Percentiles rank a stretch among this genome's conserved stretches.
These are phyloP conservation scores for Eulemur coronatus DNA, from an alignment of 2,797 vertebrate species.

Conservation along the genomic window DNA sequence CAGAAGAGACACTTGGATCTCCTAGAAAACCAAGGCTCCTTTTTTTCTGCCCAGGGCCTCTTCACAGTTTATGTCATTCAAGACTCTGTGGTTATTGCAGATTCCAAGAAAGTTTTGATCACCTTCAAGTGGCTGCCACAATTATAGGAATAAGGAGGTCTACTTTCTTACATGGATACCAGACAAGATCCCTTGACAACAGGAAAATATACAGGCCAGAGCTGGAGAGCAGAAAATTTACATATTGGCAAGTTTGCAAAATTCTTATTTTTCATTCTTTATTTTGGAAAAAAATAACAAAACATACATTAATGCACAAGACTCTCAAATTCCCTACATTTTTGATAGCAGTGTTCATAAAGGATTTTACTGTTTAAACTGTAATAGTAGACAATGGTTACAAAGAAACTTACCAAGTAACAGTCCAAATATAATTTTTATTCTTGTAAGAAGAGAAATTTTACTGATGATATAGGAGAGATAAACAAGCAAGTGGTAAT, in stretches of 20 bases:
- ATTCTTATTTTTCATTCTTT: not conserved
- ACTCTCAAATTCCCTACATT: not conserved
- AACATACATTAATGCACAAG: not conserved
- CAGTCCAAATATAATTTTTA: not conserved
- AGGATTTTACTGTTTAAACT: not conserved
- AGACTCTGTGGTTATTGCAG: not conserved
- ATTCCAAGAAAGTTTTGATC: not conserved
- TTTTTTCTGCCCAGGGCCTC: not conserved
- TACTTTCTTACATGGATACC: not conserved
- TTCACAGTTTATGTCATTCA: not conserved
- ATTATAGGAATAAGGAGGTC: not conserved
- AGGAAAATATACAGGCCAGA: not conserved
- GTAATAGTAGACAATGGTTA: not conserved
- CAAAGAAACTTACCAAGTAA: not conserved
- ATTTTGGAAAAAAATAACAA: not conserved
- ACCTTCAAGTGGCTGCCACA: not conserved
- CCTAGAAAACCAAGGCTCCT: not conserved
- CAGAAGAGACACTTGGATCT: not conserved
- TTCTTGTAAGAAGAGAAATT: not conserved
- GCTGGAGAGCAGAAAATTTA: not conserved
- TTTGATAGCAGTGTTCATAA: not conserved
- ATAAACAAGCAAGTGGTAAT: not conserved
- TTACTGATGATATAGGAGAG: not conserved
- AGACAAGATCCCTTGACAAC: not conserved
- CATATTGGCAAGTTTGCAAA: not conserved